These are phyloP conservation scores for Entomobrya proxima DNA, from an alignment of 2,888 invertebrate species.

Conservation along the genomic window DNA sequence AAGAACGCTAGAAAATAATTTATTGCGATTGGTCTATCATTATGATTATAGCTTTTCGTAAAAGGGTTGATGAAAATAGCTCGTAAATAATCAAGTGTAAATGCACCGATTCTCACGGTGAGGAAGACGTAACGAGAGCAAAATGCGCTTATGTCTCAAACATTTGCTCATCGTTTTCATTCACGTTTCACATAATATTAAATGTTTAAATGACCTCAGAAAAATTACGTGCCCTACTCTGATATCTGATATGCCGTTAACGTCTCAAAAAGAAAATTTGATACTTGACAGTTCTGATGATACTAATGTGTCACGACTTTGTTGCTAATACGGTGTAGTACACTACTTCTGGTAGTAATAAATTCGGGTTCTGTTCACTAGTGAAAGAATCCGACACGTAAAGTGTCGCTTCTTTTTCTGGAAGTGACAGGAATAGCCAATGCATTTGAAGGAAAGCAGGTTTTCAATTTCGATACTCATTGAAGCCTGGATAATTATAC, in stretches of 20 bases:
- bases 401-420: no score
- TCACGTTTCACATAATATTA: no score
- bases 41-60: conserved; percentile 44
- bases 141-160: background rate
- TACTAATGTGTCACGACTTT: background rate
- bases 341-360: no score
- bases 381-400: no score
- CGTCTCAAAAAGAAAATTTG: conserved; percentile 4
- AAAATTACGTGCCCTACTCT: background rate
- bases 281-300: conserved; percentile 15
- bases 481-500: no score
- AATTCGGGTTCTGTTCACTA: no score
- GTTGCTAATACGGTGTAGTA: background rate
- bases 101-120: conserved; percentile 50
- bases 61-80: conserved; percentile 37
- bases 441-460: no score
- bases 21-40: conserved; percentile 47
- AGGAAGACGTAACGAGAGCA: background rate
- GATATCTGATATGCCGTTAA: conserved; percentile 25
- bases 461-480: no score
- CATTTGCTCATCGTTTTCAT: background rate
- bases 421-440: no score
- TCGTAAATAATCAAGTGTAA: conserved; percentile 43
- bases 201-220: background rate
- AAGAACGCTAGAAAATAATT: conserved; percentile 18